phyloP scores from a whole-genome alignment of 2,888 invertebrate species.

The Agonopterix subpropinquella region DNA sequence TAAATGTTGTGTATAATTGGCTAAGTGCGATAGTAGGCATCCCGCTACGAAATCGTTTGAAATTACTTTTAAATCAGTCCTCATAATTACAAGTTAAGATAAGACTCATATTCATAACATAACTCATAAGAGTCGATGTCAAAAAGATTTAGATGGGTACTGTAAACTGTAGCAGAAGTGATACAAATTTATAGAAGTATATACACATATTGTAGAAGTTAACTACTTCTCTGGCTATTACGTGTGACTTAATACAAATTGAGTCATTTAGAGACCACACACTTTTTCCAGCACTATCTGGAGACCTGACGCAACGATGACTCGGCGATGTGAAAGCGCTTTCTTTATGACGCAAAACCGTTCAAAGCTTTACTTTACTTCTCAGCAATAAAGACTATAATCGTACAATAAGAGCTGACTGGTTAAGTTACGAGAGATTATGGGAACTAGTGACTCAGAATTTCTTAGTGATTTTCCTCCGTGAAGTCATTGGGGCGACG shows the following conservation, averaged over 20 bases:
- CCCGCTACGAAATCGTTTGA: too few species aligned
- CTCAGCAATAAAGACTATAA: background rate
- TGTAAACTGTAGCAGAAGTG: background rate
- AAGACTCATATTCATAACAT: too few species aligned
- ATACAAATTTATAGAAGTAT: background rate
- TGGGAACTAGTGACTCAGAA: background rate
- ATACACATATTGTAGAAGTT: background rate
- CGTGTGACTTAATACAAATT: background rate
- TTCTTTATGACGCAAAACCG: conserved; percentile 1
- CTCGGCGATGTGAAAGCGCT: conserved; percentile 4
- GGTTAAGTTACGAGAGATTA: background rate
- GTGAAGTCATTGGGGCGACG: background rate
- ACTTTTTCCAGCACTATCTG: background rate
- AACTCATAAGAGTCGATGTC: too few species aligned
- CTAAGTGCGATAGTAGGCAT: too few species aligned
- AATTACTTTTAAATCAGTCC: too few species aligned
- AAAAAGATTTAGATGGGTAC: background rate
- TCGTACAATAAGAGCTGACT: background rate
- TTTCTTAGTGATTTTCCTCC: background rate
- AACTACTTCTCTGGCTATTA: background rate
- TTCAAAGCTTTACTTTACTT: background rate
- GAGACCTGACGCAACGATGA: conserved; percentile 11
- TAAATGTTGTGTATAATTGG: too few species aligned
- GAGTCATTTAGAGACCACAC: background rate
- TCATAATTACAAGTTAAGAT: too few species aligned